Evolutionary conservation across 1,140 invertebrate species (phyloP), one percentile per base, ranked within the genome.

Genomic region (Psilanteris sp.): DNA sequence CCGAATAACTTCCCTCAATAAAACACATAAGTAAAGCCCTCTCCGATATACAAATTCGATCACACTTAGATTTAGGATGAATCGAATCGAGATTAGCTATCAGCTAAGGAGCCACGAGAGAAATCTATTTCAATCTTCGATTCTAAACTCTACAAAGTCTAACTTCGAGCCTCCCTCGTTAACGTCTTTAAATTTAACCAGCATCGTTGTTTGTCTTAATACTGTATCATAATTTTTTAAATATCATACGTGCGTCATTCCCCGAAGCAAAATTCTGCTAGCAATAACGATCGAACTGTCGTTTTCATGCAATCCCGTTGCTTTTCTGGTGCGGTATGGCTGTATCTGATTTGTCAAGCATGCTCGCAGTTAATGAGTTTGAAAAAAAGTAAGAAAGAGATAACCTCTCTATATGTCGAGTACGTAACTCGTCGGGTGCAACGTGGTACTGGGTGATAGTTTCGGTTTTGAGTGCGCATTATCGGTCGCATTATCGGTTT

Each of bases 11-110:
- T n/a, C 81, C 83, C 79, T 84, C 48, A 13, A 32, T 82, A 81
- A 85, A 83, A 87, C 84, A 87, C 81, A 82, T 83, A 83, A 72
- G 80, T 81, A 79, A n/a, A 82, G 74, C 78, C 79, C 77, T 78
- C 76, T 83, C 76, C 61, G 55, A 37, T 24, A 34, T 43, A 34
- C 3, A 39, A 67, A 62, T 79, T 67, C 78, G 77, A 81, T 32
- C 71, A 75, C 68, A 78, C 26, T 71, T 74, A 76, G 57, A 46
- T 73, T 20, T 36, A 74, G 48, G 64, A 50, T 36, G 16, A 61
- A 44, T 29, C 36, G 14, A 61, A 27, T 55, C 11, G 52, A 18
- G 10, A 50, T 52, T 14, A 22, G 44, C 27, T 32, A 32, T 29
- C 10, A 20, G 43, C 26, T 31, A 31, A 18, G 15, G 9, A 31